These are phyloP conservation scores for Hylia prasina DNA, from an alignment of 2,113 vertebrate species.

Conservation along the genomic window DNA sequence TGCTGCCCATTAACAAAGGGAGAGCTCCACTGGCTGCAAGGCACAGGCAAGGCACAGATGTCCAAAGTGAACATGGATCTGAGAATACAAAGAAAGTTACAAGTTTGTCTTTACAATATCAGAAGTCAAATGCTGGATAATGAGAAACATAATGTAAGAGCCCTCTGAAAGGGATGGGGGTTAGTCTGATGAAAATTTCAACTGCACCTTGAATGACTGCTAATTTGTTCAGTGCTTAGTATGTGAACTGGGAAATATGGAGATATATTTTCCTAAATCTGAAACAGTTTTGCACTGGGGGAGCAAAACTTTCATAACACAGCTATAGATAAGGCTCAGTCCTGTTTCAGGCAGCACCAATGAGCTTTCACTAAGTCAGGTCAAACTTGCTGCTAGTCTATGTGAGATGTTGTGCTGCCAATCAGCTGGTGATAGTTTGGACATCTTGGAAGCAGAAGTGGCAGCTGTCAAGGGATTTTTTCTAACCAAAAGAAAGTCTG, in stretches of 20 bases:
- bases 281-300: background rate
- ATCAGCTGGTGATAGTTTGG: background rate
- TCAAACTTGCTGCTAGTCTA: background rate
- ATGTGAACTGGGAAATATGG: background rate
- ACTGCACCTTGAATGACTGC: background rate
- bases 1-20: background rate
- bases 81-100: background rate
- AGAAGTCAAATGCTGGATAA: background rate
- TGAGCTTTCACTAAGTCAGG: background rate
- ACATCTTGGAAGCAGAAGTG: background rate
- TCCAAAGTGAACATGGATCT: background rate
- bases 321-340: background rate
- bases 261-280: background rate
- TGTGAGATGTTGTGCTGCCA: background rate
- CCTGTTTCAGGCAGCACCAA: background rate
- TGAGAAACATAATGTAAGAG: background rate
- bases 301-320: background rate
- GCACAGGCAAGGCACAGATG: background rate
- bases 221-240: background rate
- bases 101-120: background rate
- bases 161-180: background rate
- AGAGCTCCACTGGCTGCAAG: background rate
- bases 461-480: background rate
- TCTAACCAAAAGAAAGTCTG: background rate
- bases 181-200: background rate